phyloP scores from a whole-genome alignment of 1,140 invertebrate species.

The Eurosta solidaginis region DNA sequence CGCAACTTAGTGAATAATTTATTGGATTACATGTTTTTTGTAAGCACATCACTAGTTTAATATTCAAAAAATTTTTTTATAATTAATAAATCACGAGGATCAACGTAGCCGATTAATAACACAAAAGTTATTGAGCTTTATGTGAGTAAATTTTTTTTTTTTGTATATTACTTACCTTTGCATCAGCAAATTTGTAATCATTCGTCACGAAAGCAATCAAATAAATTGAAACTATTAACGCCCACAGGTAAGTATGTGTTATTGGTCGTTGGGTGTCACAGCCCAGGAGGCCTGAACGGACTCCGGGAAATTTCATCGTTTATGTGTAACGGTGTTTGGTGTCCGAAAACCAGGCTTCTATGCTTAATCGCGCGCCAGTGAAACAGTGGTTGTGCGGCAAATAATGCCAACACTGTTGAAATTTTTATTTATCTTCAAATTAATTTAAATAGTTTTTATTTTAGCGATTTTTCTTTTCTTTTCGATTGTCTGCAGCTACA shows the following conservation, averaged over 20 bases:
- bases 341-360: neutral
- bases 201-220: slow-evolving; percentile 40
- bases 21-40: too few relatives aligned
- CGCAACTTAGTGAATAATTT: too few relatives aligned
- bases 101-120: too few relatives aligned
- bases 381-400: neutral
- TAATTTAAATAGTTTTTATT: too few relatives aligned
- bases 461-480: too few relatives aligned
- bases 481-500: too few relatives aligned
- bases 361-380: neutral
- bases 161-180: slow-evolving; percentile 48
- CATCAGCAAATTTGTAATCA: slow-evolving; percentile 44
- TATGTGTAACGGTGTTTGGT: neutral
- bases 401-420: neutral
- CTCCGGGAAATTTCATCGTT: slow-evolving; percentile 51
- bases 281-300: slow-evolving; percentile 54
- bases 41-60: too few relatives aligned
- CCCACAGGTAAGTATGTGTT: slow-evolving; percentile 27
- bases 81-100: too few relatives aligned
- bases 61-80: too few relatives aligned
- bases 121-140: too few relatives aligned
- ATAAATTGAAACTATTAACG: slow-evolving; percentile 45
- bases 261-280: slow-evolving; percentile 25
- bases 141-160: too few relatives aligned
- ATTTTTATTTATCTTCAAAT: neutral